phyloP scores from a whole-genome alignment of 1,140 invertebrate species.

The Meteorus sp. region DNA sequence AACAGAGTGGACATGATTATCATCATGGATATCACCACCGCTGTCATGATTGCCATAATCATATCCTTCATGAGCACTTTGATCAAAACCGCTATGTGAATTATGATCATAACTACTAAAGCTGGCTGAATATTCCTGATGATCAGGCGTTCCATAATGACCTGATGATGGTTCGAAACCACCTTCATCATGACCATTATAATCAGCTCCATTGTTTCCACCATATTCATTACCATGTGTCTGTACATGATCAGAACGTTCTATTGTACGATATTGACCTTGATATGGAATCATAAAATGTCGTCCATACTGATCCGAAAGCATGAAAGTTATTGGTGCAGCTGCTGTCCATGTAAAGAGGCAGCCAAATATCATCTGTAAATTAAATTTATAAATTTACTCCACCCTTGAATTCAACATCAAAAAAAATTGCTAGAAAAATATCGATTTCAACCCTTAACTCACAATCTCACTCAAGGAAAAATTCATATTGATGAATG shows the following conservation, averaged over 20 bases:
- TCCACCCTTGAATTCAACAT: background rate
- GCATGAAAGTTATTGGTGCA: constrained; percentile 40
- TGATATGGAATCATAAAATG: constrained; percentile 37
- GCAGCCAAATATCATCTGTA: constrained; percentile 39
- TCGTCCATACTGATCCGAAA: constrained; percentile 30
- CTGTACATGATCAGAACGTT: constrained; percentile 44
- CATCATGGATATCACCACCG: constrained; percentile 31
- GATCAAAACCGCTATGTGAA: constrained; percentile 24
- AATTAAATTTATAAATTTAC: background rate
- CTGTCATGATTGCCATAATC: constrained; percentile 15
- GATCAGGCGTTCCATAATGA: constrained; percentile 28
- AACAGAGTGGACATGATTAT: constrained; percentile 57
- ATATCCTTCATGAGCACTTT: constrained; percentile 33
- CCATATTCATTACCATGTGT: background rate
- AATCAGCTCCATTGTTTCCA: constrained; percentile 19
- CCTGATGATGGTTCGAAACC: constrained; percentile 29
- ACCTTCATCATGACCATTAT: constrained; percentile 21
- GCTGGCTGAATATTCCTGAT: constrained; percentile 32
- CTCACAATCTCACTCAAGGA: constrained; percentile 46
- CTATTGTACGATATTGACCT: constrained; percentile 31
- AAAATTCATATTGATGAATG: constrained; percentile 28
- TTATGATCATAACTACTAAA: constrained; percentile 19
- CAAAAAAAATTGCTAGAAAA: background rate
- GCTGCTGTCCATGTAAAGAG: constrained; percentile 42
- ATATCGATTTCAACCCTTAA: constrained; percentile 27